Conservation (phyloP, 2,113 vertebrate species). For the Phocoena phocoena region DNA sequence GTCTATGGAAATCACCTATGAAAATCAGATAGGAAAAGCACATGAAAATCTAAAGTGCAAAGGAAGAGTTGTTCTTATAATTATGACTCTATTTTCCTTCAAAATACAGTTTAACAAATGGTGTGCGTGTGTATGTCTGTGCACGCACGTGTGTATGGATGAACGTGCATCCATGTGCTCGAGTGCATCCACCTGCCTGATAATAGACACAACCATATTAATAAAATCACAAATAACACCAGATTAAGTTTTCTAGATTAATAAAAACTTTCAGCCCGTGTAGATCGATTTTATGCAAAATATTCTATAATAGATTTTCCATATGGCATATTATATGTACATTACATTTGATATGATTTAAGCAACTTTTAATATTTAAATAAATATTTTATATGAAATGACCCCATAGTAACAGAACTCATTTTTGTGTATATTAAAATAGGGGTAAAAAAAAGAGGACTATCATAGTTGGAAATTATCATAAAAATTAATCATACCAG, state of each 20-base stretch:
- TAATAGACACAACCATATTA: not conserved
- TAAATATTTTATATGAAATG: not conserved
- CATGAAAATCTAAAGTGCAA: not conserved
- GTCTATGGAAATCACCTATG: not conserved
- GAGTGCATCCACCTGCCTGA: not conserved
- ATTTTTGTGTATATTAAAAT: not conserved
- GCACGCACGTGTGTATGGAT: too few relatives aligned
- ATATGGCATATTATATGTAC: not conserved
- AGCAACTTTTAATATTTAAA: not conserved
- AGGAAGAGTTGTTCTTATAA: not conserved
- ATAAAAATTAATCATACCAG: not conserved
- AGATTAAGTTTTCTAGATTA: not conserved
- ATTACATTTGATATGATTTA: not conserved
- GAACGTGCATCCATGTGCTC: not conserved
- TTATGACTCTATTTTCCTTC: not conserved
- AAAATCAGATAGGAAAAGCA: slow-evolving; percentile 30
- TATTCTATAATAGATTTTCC: not conserved
- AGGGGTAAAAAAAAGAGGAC: not conserved
- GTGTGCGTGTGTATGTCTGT: not conserved
- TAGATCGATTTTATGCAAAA: not conserved
- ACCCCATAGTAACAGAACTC: not conserved
- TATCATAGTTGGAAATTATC: not conserved
- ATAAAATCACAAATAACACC: not conserved
- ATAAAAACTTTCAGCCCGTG: not conserved
- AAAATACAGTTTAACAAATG: not conserved